Conservation (phyloP, 2,888 invertebrate species). For the Eueremaeus valkanovi region DNA sequence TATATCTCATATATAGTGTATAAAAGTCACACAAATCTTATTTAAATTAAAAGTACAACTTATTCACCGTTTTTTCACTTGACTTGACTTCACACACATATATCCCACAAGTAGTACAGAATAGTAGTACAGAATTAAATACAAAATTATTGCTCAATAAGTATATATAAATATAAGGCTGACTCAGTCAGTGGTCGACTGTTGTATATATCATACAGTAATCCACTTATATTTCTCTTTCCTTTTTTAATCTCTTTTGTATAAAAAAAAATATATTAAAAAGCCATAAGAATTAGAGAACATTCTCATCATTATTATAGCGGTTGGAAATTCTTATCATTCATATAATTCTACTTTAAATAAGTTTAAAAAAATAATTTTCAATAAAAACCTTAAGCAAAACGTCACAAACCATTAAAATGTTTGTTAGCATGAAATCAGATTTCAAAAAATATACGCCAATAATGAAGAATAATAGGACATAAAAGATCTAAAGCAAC, state of each 20-base stretch:
- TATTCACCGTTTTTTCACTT: not conserved
- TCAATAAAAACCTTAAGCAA: not conserved
- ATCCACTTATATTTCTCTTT: not conserved
- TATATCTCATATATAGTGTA: not conserved
- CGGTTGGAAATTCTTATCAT: not conserved
- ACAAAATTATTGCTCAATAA: constrained; percentile 20
- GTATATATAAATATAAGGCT: not conserved
- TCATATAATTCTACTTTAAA: not conserved
- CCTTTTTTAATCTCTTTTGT: not conserved
- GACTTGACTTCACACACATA: not conserved
- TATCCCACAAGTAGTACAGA: not conserved
- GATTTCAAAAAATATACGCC: not conserved
- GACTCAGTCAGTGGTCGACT: constrained; percentile 1
- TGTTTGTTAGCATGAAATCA: constrained; percentile 16
- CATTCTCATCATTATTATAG: not conserved
- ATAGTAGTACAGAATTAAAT: not conserved
- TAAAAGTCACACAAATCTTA: constrained; percentile 1
- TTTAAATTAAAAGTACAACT: constrained; percentile 1
- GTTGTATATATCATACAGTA: constrained; percentile 17
- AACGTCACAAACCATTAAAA: not conserved
- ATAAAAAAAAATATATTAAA: not conserved
- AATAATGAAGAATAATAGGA: no score
- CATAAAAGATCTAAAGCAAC: no score
- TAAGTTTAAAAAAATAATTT: not conserved
- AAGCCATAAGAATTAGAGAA: not conserved